Conservation (phyloP, 2,888 invertebrate species). For the Melieria omissa region DNA sequence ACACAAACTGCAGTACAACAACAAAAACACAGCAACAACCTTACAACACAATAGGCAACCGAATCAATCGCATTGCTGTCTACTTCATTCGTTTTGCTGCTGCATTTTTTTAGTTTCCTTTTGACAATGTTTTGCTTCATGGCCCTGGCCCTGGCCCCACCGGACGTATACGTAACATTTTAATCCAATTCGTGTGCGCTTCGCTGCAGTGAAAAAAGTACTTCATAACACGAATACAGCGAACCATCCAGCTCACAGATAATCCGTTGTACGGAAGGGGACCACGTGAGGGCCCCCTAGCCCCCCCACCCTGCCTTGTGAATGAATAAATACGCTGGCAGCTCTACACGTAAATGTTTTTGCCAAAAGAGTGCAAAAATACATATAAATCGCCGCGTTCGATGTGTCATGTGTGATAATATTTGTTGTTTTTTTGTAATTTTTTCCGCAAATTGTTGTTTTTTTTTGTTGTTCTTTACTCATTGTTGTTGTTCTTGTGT, state of each 20-base stretch:
- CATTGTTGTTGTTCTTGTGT: neutral
- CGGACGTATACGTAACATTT: conserved; percentile 40
- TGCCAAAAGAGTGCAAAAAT: too few relatives aligned
- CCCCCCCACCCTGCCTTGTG: too few relatives aligned
- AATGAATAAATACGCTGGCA: neutral
- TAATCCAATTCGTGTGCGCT: conserved; percentile 38
- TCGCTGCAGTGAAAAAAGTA: too few relatives aligned
- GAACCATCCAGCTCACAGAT: neutral
- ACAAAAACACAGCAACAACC: neutral
- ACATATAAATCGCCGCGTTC: conserved; percentile 20
- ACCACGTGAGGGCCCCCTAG: too few relatives aligned
- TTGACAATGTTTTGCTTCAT: conserved; percentile 9
- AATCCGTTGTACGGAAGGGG: neutral
- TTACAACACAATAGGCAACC: neutral
- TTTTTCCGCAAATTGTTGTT: neutral
- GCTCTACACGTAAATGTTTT: conserved; percentile 7
- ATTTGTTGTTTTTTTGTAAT: conserved; percentile 6
- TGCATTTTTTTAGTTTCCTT: neutral
- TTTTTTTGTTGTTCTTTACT: neutral
- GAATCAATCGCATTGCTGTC: neutral
- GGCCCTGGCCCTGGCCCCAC: conserved; percentile 7
- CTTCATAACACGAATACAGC: too few relatives aligned
- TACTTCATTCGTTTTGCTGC: neutral
- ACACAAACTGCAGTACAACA: neutral
- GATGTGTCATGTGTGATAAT: conserved; percentile 29